Evolutionary conservation across 2,888 invertebrate genomes (phyloP), one percentile per base, ranked within the genome.

Genomic region (Oscheius onirici): DNA sequence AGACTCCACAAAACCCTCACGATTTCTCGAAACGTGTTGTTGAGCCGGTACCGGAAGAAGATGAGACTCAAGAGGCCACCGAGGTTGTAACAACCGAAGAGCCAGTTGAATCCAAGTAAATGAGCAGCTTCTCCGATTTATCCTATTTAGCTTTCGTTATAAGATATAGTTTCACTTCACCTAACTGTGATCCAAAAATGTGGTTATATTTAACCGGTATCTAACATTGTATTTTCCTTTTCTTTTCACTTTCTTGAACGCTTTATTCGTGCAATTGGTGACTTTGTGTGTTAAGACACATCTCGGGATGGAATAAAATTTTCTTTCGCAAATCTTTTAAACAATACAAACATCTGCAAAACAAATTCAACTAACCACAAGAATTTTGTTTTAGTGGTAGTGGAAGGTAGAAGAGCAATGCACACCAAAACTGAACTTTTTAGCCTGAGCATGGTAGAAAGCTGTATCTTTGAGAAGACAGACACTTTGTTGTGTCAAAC

Each of bases 1-100:
- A 81, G 11, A 79, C 81, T 28, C 81, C 81, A n/a, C 79, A 75
- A 68, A 68, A 20, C 22, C 68, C 68, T 11, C 68, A 68, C 22
- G 68, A 68, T 55, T 57, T 68, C 17, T 49, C 55, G 24, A 68
- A 68, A 49, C 43, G 44, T n/a, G n/a, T 24, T 22, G 68, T 68
- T 41, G 68, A 58, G 11, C 34, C 68, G 10, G 58, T 68, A n/a
- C 49, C 57, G 43, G 68, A 68, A 44, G 68, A 57, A 22, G 58
- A 58, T 24, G 68, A 68, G 41, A 43, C 22, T 15, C 15, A 44
- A 24, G 44, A 55, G 17, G 49, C 41, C 8, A 49, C 26, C 24
- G 58, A 57, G 8, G 49, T 41, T 15, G 17, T 34, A 55, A 66
- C 8, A 41, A 41, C 46, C 17, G 54, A 63, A n/a, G 46, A 49